Evolutionary conservation across 2,113 vertebrate species (phyloP).

Genomic region (Myocastor coypus): DNA sequence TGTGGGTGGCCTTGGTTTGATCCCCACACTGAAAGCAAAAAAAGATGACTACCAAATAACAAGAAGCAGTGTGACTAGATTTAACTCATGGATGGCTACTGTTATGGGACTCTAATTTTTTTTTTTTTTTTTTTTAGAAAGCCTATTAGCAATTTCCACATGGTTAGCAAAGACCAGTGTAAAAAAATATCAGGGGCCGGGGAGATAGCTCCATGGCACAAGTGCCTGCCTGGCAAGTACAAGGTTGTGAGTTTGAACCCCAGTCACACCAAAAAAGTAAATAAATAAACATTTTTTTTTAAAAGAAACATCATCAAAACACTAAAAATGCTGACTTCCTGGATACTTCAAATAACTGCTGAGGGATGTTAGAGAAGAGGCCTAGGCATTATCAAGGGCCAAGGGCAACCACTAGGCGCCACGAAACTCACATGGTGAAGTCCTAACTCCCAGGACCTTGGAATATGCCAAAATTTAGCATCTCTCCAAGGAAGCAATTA

Average conservation of each 20-base stretch:
- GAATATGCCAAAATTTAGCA: neutral
- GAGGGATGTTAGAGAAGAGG: neutral
- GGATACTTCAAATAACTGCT: neutral
- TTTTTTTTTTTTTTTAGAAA: neutral
- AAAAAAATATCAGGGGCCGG: no score
- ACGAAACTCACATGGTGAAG: neutral
- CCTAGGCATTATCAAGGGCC: neutral
- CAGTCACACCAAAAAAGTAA: no score
- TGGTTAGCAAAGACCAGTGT: neutral
- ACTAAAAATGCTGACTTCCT: neutral
- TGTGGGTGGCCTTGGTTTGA: neutral
- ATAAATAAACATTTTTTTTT: no score
- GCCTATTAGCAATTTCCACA: slow-evolving; percentile 14
- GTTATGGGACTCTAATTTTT: neutral
- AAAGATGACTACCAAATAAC: neutral
- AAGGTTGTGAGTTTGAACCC: no score
- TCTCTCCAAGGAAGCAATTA: neutral
- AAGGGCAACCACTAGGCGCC: neutral
- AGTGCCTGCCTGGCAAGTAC: no score
- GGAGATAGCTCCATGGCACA: no score
- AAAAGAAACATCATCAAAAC: neutral
- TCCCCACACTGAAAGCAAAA: neutral
- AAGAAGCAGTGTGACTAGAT: neutral
- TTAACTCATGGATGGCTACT: neutral
- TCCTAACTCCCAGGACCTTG: neutral